Conservation (phyloP, 2,888 invertebrate genomes). For the Chrysomela aeneicollis region DNA sequence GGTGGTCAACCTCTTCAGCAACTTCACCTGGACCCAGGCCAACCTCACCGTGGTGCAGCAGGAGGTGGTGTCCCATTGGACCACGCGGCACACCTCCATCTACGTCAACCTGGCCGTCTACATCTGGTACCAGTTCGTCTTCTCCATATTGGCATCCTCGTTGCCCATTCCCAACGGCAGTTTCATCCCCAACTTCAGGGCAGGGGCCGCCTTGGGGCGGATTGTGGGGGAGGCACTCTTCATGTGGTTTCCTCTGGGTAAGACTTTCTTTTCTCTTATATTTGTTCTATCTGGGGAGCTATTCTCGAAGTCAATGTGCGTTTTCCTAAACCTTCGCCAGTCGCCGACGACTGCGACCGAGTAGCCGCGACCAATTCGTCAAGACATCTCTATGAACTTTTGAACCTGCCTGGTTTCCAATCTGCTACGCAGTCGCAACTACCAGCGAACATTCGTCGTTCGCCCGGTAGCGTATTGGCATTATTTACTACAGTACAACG, state of each 20-base stretch:
- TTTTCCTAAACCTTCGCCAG: too few relatives aligned
- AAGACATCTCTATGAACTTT: too few relatives aligned
- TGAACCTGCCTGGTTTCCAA: too few relatives aligned
- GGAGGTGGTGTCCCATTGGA: slow-evolving; percentile 87
- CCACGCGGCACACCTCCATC: slow-evolving; percentile 81
- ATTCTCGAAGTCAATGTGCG: too few relatives aligned
- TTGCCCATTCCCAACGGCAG: slow-evolving; percentile 97
- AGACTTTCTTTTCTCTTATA: background rate
- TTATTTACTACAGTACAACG: too few relatives aligned
- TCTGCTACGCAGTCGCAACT: too few relatives aligned
- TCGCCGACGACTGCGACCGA: too few relatives aligned
- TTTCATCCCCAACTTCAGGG: slow-evolving; percentile 96
- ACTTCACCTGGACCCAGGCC: slow-evolving; percentile 92
- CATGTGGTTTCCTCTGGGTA: slow-evolving; percentile 79
- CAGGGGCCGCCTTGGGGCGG: slow-evolving; percentile 93
- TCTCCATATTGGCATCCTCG: slow-evolving; percentile 90
- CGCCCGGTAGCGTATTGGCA: too few relatives aligned
- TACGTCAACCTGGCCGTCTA: slow-evolving; percentile 87
- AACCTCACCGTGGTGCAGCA: slow-evolving; percentile 84
- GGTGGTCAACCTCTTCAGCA: slow-evolving; percentile 85
- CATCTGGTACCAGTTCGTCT: slow-evolving; percentile 84
- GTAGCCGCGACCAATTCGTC: too few relatives aligned
- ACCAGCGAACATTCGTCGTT: too few relatives aligned
- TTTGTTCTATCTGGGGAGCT: too few relatives aligned
- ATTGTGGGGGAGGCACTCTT: slow-evolving; percentile 95